Evolutionary conservation across 2,113 vertebrate genomes (phyloP).

Genomic region (Siniperca chuatsi): DNA sequence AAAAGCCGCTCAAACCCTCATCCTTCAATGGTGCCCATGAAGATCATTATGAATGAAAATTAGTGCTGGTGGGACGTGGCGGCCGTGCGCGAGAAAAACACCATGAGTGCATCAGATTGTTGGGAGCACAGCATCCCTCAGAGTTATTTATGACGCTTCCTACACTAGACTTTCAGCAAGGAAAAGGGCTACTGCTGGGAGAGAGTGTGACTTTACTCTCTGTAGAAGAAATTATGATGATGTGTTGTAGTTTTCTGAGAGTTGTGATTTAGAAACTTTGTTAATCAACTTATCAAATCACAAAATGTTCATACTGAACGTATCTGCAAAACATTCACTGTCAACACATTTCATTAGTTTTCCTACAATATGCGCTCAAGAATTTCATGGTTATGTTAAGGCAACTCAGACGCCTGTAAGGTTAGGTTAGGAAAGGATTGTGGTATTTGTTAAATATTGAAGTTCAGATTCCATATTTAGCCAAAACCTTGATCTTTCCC

Average conservation of each 20-base stretch:
- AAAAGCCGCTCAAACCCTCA: conserved; percentile 66
- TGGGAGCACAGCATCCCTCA: no score
- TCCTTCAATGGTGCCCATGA: conserved; percentile 76
- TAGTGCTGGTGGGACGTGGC: conserved; percentile 62
- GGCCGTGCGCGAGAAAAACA: conserved; percentile 24
- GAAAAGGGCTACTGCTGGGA: neutral
- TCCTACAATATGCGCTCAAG: no score
- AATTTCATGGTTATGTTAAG: neutral
- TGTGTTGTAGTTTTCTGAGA: neutral
- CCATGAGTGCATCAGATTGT: no score
- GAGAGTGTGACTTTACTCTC: neutral
- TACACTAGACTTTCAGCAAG: neutral
- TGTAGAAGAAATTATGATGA: neutral
- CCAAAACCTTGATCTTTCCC: neutral
- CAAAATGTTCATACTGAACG: no score
- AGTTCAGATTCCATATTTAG: neutral
- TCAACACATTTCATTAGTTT: no score
- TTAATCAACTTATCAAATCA: neutral
- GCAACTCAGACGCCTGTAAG: neutral
- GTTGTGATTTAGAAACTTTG: neutral
- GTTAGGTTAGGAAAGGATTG: neutral
- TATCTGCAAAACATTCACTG: no score
- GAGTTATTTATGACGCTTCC: neutral
- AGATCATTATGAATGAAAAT: conserved; percentile 79
- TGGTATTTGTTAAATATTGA: neutral